These are phyloP conservation scores for Hirudinaria manillensis DNA, from an alignment of 2,888 invertebrate species.

Conservation along the genomic window DNA sequence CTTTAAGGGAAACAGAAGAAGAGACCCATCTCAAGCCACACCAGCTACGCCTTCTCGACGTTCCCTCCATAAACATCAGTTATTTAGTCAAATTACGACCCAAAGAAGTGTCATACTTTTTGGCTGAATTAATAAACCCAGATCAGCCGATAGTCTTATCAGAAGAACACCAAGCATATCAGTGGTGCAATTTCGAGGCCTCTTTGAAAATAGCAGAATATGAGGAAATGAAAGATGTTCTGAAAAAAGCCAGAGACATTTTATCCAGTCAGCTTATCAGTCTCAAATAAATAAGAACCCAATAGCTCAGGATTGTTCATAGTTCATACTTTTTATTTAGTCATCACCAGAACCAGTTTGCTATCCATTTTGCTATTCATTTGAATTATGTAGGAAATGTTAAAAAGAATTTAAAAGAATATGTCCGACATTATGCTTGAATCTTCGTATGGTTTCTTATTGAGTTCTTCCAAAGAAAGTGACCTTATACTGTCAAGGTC, in stretches of 20 bases:
- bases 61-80: background rate
- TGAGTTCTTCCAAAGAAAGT: too few relatives aligned
- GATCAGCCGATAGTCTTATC: conserved; percentile 5
- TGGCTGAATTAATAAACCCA: conserved; percentile 4
- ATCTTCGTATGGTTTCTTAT: too few relatives aligned
- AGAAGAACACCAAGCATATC: background rate
- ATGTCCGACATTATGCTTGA: too few relatives aligned
- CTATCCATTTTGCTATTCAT: too few relatives aligned
- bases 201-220: background rate
- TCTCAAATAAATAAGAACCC: too few relatives aligned
- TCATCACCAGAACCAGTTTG: too few relatives aligned
- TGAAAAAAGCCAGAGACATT: conserved; percentile 4
- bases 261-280: background rate
- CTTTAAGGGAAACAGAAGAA: conserved; percentile 14
- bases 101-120: conserved; percentile 14
- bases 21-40: conserved; percentile 4
- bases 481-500: too few relatives aligned
- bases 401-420: too few relatives aligned
- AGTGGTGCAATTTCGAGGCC: background rate
- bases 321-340: too few relatives aligned
- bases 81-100: background rate
- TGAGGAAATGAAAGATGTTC: conserved; percentile 12
- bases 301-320: too few relatives aligned
- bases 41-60: background rate
- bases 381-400: too few relatives aligned